Conservation (phyloP, 1,140 invertebrate genomes). For the Lamellibrachia luymesi region DNA sequence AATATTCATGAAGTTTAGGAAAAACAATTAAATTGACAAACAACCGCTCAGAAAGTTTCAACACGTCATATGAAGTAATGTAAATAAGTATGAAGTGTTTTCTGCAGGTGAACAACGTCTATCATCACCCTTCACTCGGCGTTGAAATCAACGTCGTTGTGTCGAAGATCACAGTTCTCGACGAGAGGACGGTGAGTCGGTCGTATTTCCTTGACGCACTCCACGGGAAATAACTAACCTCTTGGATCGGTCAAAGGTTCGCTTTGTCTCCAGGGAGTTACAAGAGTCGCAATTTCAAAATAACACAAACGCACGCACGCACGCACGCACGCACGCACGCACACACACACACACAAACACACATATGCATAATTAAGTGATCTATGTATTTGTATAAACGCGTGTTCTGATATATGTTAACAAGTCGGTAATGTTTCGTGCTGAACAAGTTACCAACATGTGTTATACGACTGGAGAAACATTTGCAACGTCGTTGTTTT, state of each 20-base stretch:
- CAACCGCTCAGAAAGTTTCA: not conserved
- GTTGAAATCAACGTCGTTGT: conserved; percentile 69
- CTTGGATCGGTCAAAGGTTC: not conserved
- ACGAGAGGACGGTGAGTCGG: conserved; percentile 63
- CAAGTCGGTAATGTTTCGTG: too few relatives aligned
- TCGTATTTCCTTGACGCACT: not conserved
- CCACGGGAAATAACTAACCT: not conserved
- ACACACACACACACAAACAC: too few relatives aligned
- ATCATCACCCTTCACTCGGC: conserved; percentile 69
- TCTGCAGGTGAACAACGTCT: conserved; percentile 71
- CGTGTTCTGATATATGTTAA: too few relatives aligned
- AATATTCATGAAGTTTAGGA: too few relatives aligned
- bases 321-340: too few relatives aligned
- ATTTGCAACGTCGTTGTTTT: too few relatives aligned
- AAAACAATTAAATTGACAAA: not conserved
- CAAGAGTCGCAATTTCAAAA: not conserved
- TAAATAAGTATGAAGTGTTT: not conserved
- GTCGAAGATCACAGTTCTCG: conserved; percentile 65
- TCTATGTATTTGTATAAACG: too few relatives aligned
- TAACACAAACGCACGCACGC: too few relatives aligned
- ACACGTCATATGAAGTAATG: not conserved
- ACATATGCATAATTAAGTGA: too few relatives aligned
- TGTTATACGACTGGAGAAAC: too few relatives aligned
- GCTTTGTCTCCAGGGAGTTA: not conserved
- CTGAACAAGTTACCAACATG: too few relatives aligned